Evolutionary conservation across 2,113 vertebrate genomes (phyloP), one percentile per base, ranked within the genome.

Genomic region (Macquaria australasica): DNA sequence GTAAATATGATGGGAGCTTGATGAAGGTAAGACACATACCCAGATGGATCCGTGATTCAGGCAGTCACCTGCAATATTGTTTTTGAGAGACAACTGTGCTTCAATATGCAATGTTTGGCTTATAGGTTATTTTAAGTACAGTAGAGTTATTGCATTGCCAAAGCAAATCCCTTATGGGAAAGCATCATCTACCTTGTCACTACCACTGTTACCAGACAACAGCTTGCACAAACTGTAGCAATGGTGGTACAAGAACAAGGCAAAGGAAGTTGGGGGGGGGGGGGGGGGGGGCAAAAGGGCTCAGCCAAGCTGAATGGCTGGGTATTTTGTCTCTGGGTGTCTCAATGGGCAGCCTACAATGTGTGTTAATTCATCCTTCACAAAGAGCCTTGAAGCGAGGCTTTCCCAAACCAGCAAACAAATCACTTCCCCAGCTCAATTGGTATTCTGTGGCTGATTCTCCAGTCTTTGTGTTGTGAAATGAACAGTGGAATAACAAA

Each of bases 351-450:
- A 77, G 73, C 86, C 37, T 50, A 89, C 89, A 90, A 87, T 90
- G 81, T 88, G 85, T 88, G 89, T 89, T 88, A 90, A 92, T 93
- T 93, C 91, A 89, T 77, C 79, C 88, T 72, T 74, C 81, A 91
- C 89, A 91, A 93, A 93, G 77, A 82, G 76, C 82, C 85, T 83
- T 66, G 84, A 83, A 83, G 83, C 84, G 8, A 87, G 80, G 77
- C 85, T 87, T 89, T 83, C 83, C 84, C 87, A 82, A 90, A 91
- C 89, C 90, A 58, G 77, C 86, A 87, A 90, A 92, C 85, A 90
- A 89, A 91, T 91, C 87, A 84, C 90, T 88, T 88, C 75, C 74
- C 62, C 4, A 3, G 59, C 86, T 72, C 60, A 67, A 77, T 92
- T 93, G 77, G 83, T 93, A 93, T 93, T 90, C 92, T 79, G 86